Conservation (phyloP, 1,140 invertebrate genomes). For the Leptestheria dahalacensis region DNA sequence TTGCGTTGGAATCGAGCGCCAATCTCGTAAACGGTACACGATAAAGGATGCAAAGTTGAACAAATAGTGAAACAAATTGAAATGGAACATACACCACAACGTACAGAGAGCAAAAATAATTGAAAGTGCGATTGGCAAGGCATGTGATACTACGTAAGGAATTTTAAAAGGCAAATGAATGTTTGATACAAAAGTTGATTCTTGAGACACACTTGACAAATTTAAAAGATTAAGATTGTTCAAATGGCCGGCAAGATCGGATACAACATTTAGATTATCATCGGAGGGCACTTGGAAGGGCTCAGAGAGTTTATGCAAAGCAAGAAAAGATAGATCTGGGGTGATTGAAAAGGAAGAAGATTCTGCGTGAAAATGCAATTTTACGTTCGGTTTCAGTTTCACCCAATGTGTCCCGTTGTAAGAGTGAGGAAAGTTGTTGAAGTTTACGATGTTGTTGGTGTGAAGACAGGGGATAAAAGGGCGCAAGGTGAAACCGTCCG, state of each 20-base stretch:
- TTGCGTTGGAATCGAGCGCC: no score
- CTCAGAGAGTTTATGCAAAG: not conserved
- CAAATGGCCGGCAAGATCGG: not conserved
- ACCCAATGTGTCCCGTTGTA: not conserved
- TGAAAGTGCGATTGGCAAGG: no score
- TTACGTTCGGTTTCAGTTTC: not conserved
- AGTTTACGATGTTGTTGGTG: not conserved
- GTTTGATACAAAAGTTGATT: not conserved
- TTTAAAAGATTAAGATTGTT: not conserved
- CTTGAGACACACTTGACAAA: not conserved
- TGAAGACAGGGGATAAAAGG: not conserved
- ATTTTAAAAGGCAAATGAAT: no score
- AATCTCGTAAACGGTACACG: no score
- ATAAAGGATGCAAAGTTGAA: no score
- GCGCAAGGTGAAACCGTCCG: not conserved
- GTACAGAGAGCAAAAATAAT: no score
- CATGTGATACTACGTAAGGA: no score
- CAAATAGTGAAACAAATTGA: no score
- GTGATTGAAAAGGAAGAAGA: not conserved
- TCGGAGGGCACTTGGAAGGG: not conserved
- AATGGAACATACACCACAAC: no score
- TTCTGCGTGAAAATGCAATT: not conserved
- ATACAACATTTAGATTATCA: not conserved
- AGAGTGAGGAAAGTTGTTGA: not conserved
- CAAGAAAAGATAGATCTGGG: not conserved